phyloP scores from a whole-genome alignment of 2,113 vertebrate species.

The Porphyrio hochstetteri region DNA sequence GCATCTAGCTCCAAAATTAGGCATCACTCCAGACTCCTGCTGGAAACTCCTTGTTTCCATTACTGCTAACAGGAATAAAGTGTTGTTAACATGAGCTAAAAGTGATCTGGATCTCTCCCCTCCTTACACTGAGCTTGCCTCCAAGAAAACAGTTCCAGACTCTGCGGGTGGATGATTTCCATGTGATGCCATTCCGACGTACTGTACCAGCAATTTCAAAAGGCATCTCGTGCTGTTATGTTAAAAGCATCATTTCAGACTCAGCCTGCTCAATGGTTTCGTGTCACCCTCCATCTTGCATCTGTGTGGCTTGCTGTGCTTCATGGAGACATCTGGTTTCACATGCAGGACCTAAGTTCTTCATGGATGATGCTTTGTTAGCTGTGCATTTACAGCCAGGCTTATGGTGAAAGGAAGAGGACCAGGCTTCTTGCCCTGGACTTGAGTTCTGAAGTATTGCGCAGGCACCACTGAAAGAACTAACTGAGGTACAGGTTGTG shows the following conservation, averaged over 20 bases:
- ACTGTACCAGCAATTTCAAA: neutral
- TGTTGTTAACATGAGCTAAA: constrained; percentile 18
- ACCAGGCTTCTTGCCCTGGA: neutral
- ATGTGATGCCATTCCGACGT: neutral
- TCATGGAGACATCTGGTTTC: neutral
- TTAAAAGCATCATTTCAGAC: neutral
- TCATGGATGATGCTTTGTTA: neutral
- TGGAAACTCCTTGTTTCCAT: constrained; percentile 34
- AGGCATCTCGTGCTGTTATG: neutral
- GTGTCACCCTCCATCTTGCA: neutral
- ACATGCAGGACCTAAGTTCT: neutral
- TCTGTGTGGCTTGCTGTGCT: neutral
- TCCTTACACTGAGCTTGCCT: neutral
- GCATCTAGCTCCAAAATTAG: constrained; percentile 25
- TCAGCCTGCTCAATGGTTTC: neutral
- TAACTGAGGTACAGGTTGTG: neutral
- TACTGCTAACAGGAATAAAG: constrained; percentile 13
- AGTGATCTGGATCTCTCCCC: neutral
- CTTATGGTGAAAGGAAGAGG: neutral
- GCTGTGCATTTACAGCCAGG: neutral
- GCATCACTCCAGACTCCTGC: constrained; percentile 12
- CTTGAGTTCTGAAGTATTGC: neutral
- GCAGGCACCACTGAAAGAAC: neutral
- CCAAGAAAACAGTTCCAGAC: neutral
- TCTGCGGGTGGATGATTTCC: neutral